Conservation (phyloP, 2,888 invertebrate genomes). For the Cryptus viduatorius region DNA sequence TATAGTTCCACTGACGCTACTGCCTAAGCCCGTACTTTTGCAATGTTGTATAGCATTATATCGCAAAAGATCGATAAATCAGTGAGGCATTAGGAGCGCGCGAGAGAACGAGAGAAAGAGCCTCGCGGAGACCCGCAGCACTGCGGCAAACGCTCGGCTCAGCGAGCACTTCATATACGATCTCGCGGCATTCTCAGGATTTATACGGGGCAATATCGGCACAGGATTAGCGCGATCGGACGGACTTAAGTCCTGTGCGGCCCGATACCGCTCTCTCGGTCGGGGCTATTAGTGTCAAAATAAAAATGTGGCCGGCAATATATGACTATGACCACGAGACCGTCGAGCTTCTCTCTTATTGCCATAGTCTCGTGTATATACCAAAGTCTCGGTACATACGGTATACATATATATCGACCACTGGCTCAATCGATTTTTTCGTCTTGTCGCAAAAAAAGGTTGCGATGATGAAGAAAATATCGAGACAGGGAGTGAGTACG, state of each 20-base stretch:
- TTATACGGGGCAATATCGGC: slow-evolving; percentile 83
- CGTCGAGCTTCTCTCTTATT: slow-evolving; percentile 80
- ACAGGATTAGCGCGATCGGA: slow-evolving; percentile 83
- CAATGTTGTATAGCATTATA: slow-evolving; percentile 48
- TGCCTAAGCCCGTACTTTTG: slow-evolving; percentile 26
- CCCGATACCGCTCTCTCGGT: slow-evolving; percentile 78
- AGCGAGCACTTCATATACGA: slow-evolving; percentile 68
- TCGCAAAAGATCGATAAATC: slow-evolving; percentile 79
- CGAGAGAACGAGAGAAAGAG: slow-evolving; percentile 53
- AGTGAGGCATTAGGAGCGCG: slow-evolving; percentile 76
- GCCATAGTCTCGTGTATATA: slow-evolving; percentile 63
- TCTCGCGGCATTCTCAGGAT: slow-evolving; percentile 74
- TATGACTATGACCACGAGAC: slow-evolving; percentile 73
- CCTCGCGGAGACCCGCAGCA: slow-evolving; percentile 39
- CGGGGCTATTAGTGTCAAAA: slow-evolving; percentile 84
- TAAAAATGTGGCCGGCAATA: slow-evolving; percentile 84
- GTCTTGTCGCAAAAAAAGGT: background rate
- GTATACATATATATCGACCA: background rate
- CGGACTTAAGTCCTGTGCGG: slow-evolving; percentile 82
- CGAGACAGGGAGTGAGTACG: slow-evolving; percentile 30
- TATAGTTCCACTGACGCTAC: slow-evolving; percentile 10
- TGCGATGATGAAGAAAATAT: slow-evolving; percentile 55
- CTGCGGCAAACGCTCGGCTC: slow-evolving; percentile 66
- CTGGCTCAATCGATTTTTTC: slow-evolving; percentile 19
- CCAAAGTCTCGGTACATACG: slow-evolving; percentile 11